Conservation (phyloP, 2,888 invertebrate species). For the Xestia xanthographa region DNA sequence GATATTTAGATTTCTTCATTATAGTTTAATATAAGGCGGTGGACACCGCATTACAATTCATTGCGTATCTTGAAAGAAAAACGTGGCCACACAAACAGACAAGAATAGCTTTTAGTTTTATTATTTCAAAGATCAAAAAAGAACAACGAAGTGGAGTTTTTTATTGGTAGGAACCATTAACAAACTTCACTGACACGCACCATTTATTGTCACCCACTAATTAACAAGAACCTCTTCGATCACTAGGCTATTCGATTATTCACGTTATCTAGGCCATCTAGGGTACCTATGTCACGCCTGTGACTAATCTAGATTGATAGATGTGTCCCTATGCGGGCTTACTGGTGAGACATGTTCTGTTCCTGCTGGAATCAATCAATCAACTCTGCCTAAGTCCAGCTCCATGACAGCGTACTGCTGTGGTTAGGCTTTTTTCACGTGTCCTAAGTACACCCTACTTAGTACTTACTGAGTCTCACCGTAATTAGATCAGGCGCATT, state of each 20-base stretch:
- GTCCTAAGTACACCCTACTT: no score
- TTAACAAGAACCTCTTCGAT: slow-evolving; percentile 8
- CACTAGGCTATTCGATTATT: slow-evolving; percentile 24
- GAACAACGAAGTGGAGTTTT: no score
- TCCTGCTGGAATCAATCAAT: slow-evolving; percentile 27
- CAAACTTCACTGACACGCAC: background rate
- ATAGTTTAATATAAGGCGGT: no score
- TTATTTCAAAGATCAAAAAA: background rate
- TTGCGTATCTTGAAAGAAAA: no score
- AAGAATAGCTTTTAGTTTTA: no score
- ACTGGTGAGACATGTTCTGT: slow-evolving; percentile 3
- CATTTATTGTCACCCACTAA: background rate
- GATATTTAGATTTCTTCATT: no score
- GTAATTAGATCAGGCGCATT: background rate
- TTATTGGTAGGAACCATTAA: background rate
- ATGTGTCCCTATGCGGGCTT: slow-evolving; percentile 2
- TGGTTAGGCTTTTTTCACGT: background rate
- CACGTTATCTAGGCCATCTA: slow-evolving; percentile 3
- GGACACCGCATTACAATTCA: no score
- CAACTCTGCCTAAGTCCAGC: background rate
- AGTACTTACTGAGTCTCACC: no score
- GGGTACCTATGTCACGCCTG: slow-evolving; percentile 8
- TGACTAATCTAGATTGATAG: slow-evolving; percentile 46
- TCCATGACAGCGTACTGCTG: background rate
- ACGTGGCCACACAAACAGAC: no score